Conservation (phyloP, 2,113 vertebrate genomes). For the Oncorhynchus clarkii region DNA sequence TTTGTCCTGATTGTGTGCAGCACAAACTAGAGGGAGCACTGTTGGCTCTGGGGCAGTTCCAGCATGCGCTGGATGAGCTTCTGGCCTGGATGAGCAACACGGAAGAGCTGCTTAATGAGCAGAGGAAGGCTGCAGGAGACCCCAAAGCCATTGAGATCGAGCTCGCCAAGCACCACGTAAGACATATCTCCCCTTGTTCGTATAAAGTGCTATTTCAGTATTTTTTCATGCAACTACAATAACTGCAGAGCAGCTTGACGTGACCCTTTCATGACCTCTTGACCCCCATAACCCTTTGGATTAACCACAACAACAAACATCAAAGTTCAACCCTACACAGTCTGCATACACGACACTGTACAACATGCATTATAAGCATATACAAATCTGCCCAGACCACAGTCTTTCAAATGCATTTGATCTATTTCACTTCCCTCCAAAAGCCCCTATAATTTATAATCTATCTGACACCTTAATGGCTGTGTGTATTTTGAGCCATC, state of each 20-base stretch:
- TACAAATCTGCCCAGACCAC: background rate
- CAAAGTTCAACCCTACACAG: background rate
- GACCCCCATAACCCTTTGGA: background rate
- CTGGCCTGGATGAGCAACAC: constrained; percentile 93
- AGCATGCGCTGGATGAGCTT: constrained; percentile 94
- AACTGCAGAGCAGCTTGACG: background rate
- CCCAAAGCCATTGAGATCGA: constrained; percentile 97
- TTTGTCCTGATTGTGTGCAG: constrained; percentile 71
- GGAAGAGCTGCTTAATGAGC: constrained; percentile 88
- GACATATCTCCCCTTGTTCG: constrained; percentile 43
- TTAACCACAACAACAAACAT: background rate
- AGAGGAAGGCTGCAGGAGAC: constrained; percentile 90
- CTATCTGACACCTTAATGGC: background rate
- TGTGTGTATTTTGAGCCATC: background rate
- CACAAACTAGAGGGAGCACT: constrained; percentile 96
- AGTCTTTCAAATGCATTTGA: background rate
- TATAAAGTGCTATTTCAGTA: background rate
- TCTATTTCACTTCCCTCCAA: background rate
- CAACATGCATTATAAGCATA: background rate
- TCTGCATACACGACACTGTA: background rate
- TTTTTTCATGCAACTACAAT: background rate
- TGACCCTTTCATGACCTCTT: background rate
- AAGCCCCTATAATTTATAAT: background rate
- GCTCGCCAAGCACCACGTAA: constrained; percentile 97
- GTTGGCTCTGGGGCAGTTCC: constrained; percentile 94